Conservation (phyloP, 2,113 vertebrate genomes). For the Cyphomyrus plagiostoma region DNA sequence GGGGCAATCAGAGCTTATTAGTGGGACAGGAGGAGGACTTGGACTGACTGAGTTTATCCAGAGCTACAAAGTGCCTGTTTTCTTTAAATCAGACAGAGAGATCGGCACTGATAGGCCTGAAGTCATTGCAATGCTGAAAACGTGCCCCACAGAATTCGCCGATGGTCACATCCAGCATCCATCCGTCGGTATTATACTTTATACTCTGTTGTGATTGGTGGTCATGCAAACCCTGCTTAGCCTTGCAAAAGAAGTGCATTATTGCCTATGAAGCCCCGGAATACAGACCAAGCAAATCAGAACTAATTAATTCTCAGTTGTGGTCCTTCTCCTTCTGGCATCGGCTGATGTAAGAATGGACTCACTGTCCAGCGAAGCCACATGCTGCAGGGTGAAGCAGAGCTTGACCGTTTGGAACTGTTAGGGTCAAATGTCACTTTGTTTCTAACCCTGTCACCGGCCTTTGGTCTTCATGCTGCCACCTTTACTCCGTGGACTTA, state of each 20-base stretch:
- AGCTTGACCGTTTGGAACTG: slow-evolving; percentile 9
- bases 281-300: background rate
- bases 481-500: background rate
- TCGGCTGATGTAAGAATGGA: background rate
- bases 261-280: background rate
- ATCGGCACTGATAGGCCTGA: background rate
- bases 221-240: background rate
- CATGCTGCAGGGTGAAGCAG: background rate
- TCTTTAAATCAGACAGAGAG: background rate
- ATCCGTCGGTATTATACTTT: background rate
- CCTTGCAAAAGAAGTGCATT: background rate
- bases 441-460: background rate
- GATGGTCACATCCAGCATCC: background rate
- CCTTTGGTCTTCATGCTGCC: background rate
- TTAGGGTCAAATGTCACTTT: slow-evolving; percentile 10
- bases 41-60: background rate
- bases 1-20: slow-evolving; percentile 18
- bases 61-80: background rate
- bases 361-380: background rate
- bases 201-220: background rate
- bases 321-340: background rate
- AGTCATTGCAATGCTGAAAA: background rate
- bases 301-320: background rate
- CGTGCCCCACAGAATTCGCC: no score
- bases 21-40: background rate